Percentiles rank a stretch among this genome's conserved stretches.
phyloP scores from a whole-genome alignment of 2,888 invertebrate species.

The Caenorhabditis zanzibari region DNA sequence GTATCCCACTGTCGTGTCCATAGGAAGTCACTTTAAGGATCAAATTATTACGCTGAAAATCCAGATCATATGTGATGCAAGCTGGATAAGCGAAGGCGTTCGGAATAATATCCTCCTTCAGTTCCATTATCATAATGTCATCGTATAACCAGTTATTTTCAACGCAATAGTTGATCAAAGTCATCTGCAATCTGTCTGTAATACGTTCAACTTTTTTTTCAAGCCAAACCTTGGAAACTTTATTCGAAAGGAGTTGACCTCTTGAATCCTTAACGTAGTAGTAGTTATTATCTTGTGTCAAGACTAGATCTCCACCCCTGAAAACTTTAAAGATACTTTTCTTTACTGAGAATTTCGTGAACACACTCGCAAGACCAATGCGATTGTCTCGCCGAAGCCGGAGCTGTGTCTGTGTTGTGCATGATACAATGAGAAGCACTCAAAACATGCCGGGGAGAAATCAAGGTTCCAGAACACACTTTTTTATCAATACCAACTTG shows the following conservation, averaged over 20 bases:
- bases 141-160: neutral
- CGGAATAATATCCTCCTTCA: neutral
- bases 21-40: neutral
- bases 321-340: too few species aligned
- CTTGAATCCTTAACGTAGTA: neutral
- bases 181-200: neutral
- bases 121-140: constrained; percentile 3
- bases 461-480: constrained; percentile 10
- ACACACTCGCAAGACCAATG: neutral
- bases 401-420: neutral
- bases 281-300: neutral
- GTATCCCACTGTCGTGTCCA: neutral
- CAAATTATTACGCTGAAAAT: neutral
- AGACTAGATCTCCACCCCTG: neutral
- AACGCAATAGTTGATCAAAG: neutral
- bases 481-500: neutral
- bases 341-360: too few species aligned
- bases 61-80: neutral
- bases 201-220: neutral
- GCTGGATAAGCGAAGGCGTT: neutral
- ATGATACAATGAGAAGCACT: constrained; percentile 5
- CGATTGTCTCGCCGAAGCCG: neutral
- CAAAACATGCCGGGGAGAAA: constrained; percentile 11
- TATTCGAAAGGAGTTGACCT: neutral
- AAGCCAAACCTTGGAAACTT: neutral